Evolutionary conservation across 2,113 vertebrate species (phyloP), one percentile per base, ranked within the genome.

Genomic region (Romanogobio albipinnatus): DNA sequence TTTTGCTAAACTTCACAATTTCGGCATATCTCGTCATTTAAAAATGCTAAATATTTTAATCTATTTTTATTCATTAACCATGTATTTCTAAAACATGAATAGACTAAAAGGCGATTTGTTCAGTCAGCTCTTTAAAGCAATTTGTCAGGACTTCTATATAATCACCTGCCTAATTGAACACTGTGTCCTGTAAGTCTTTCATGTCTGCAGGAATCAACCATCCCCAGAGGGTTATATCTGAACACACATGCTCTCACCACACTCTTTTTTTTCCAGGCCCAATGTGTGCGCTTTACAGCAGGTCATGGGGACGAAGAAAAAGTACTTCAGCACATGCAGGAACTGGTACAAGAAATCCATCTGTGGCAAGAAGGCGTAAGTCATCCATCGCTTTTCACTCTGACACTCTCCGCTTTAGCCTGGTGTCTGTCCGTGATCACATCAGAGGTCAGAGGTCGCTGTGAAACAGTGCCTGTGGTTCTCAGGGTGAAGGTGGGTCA

Each of bases 321-420:
- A 97, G 88, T 99, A 99, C 89, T 98, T 98, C 95, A 99, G 97
- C 93, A 99, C 98, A 11, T 99, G 98, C 88, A 96, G 95, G 91
- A 98, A 96, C 93, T 99, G 98, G 98, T 97, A 99, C 91, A 96
- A 96, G 90, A 95, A 96, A 90, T 86, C 96, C 86, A 99, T 99
- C 92, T 99, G 98, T 86, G 97, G 96, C 36, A 99, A 97, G 89
- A 96, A 96, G 92, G 95, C 98, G 98, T 99, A 95, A 98, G 98
- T 99, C 61, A 36, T 83, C n/a, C 5, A 13, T 71, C 24, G 85
- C 84, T 86, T 77, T 43, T 26, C 71, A 24, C 24, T 58, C 58
- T 68, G 3, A 26, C 1, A 15, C 15, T 15, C 13, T 83, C 24
- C 74, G 47, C 3, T 53, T 62, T 84, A 8, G 26, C 9, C 26